A percentile compares a stretch with the other conserved stretches of the same genome.
Conservation (phyloP, 1,140 invertebrate genomes). For the Anastrepha obliqua region DNA sequence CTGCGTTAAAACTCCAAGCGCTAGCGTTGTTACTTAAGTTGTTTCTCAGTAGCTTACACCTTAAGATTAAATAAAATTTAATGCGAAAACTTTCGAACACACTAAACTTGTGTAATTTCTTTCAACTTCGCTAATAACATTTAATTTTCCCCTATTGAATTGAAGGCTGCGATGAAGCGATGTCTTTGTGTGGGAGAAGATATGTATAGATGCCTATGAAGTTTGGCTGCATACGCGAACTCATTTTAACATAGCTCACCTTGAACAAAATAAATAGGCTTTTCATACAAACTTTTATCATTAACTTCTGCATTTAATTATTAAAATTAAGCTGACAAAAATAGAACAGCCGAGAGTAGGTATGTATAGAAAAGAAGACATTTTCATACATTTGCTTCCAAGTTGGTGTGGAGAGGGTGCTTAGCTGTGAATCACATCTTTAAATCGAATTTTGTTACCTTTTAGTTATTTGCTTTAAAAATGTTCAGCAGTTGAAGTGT, state of each 20-base stretch:
- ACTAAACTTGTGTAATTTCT: constrained; percentile 42
- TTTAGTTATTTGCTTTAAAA: background rate
- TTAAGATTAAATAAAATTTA: constrained; percentile 36
- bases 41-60: background rate
- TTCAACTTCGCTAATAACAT: constrained; percentile 32
- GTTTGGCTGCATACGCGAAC: too few species aligned
- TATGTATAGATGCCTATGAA: too few species aligned
- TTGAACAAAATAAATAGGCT: background rate
- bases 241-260: background rate
- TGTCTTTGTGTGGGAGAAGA: background rate
- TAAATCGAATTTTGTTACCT: background rate
- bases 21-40: too few species aligned
- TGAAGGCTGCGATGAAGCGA: background rate
- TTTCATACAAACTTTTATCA: constrained; percentile 12
- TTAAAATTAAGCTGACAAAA: background rate
- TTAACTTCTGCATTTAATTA: constrained; percentile 38
- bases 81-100: constrained; percentile 15
- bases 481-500: background rate
- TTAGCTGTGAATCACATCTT: background rate
- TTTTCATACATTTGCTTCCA: too few species aligned
- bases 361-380: too few species aligned
- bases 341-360: background rate
- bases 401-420: background rate
- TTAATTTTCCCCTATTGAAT: constrained; percentile 46
- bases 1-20: too few species aligned